phyloP scores from a whole-genome alignment of 2,888 invertebrate species.

The Cylloceria caligata region DNA sequence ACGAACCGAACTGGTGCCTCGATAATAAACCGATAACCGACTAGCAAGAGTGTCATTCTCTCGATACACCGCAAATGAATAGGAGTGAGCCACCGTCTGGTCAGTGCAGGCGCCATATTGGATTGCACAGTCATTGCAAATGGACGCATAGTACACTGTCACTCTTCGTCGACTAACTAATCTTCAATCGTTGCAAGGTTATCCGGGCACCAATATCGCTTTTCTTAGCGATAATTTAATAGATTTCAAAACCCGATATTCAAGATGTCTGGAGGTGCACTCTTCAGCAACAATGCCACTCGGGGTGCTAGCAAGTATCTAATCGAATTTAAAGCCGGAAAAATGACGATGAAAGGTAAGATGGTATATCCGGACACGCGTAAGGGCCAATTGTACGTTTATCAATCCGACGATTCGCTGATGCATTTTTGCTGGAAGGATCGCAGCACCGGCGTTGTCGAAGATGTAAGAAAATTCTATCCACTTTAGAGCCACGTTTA shows the following conservation, averaged over 20 bases:
- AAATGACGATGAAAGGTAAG: conserved; percentile 97
- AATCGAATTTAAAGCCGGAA: conserved; percentile 98
- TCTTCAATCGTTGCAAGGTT: conserved; percentile 17
- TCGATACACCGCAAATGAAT: not conserved
- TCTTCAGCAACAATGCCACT: conserved; percentile 91
- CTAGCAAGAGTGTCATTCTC: not conserved
- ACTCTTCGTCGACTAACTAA: conserved; percentile 25
- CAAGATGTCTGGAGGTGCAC: conserved; percentile 87
- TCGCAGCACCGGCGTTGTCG: conserved; percentile 95
- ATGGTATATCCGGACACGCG: conserved; percentile 97
- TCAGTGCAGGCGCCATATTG: conserved; percentile 70
- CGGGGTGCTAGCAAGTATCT: conserved; percentile 95
- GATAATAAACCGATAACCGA: conserved; percentile 24
- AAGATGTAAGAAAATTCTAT: conserved; percentile 89
- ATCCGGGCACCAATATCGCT: not conserved
- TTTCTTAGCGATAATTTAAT: not conserved
- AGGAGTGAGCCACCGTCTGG: conserved; percentile 42
- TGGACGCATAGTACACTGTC: conserved; percentile 63
- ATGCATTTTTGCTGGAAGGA: conserved; percentile 99
- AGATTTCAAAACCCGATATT: not conserved
- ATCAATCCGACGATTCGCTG: conserved; percentile 98
- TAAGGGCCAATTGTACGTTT: conserved; percentile 97
- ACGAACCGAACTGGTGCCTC: not conserved
- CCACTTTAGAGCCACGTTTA: too few relatives aligned
- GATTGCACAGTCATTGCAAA: conserved; percentile 77